phyloP scores from a whole-genome alignment of 2,888 invertebrate genomes.

The Drosophila heteroneura region DNA sequence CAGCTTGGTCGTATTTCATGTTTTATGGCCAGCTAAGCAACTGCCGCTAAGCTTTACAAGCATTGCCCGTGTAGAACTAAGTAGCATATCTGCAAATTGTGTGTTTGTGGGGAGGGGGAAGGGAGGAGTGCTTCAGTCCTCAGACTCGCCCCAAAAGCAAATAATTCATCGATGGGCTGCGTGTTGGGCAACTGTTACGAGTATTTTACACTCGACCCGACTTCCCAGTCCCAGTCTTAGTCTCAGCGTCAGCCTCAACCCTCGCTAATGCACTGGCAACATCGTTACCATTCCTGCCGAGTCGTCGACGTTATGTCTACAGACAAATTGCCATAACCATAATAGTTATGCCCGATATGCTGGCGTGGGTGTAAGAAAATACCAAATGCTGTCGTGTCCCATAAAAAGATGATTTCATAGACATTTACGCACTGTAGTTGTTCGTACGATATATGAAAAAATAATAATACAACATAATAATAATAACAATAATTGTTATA shows the following conservation, averaged over 20 bases:
- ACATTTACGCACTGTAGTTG: constrained; percentile 68
- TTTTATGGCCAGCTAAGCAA: constrained; percentile 79
- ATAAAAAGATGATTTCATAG: constrained; percentile 83
- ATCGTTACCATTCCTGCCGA: constrained; percentile 32
- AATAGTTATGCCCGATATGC: constrained; percentile 60
- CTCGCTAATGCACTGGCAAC: constrained; percentile 47
- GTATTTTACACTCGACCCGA: constrained; percentile 67
- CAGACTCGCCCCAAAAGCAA: constrained; percentile 47
- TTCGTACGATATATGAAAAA: constrained; percentile 60
- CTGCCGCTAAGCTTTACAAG: constrained; percentile 72
- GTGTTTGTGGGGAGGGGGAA: background rate
- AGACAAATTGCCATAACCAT: constrained; percentile 83
- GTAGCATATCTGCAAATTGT: constrained; percentile 7
- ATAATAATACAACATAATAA: constrained; percentile 76
- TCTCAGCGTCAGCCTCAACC: background rate
- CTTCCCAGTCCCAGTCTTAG: background rate
- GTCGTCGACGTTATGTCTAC: constrained; percentile 74
- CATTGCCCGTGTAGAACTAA: constrained; percentile 33
- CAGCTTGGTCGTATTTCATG: constrained; percentile 79
- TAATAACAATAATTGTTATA: constrained; percentile 78
- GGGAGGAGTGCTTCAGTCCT: background rate
- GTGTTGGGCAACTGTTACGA: constrained; percentile 79
- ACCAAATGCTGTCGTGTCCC: constrained; percentile 52
- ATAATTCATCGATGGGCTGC: constrained; percentile 79
- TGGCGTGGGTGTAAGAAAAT: constrained; percentile 40